Base-by-base conservation (phyloP, 2,888 invertebrate genomes). In the Parnassius apollo region DNA sequence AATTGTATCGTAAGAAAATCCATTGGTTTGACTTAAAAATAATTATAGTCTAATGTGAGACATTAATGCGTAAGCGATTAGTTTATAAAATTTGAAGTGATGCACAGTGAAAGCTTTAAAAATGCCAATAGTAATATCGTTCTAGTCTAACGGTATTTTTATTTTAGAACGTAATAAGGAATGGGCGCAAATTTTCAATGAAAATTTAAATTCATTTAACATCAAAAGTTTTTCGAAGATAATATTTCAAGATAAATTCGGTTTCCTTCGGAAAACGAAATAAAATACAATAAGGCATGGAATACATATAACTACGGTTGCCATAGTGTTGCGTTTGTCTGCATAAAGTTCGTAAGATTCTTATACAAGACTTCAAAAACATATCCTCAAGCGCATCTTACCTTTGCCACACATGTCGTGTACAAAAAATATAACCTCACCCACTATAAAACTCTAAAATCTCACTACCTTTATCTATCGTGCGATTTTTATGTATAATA, bases 401-500 rank as follows among this genome's bases (percentile, higher is more conserved):
- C 44, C 25, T 35, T 42, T 25, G 46, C 35, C 42, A 52, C 42
- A 62, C 54, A 65, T 52, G 42, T 60, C 42, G 59, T 66, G 65
- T 72, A 74, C 67, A 70, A 75, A 75, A 74, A 69, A 69, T 69
- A 70, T 71, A 70, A 62, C 57, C 69, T 69, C 68, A 68, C 66
- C 65, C 63, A 63, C 68, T 71, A 70, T 68, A 68, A 35, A 61
- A 68, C 48, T 75, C 69, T 70, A 72, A 68, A 71, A 66, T 76
- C 71, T 75, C 72, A 72, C 82, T 81, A 81, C 68, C 74, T 57
- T 66, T 71, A 70, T 73, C 77, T 72, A 75, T 76, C 75, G 80
- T 82, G 81, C 81, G 74, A 42, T 42, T 74, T 74, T 69, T 68
- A 71, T 72, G 73, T 54, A 54, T 54, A 71, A 75, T 49, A 49